These are phyloP conservation scores for Eidolon dupreanum DNA, from an alignment of 2,797 vertebrate genomes.

Conservation along the genomic window DNA sequence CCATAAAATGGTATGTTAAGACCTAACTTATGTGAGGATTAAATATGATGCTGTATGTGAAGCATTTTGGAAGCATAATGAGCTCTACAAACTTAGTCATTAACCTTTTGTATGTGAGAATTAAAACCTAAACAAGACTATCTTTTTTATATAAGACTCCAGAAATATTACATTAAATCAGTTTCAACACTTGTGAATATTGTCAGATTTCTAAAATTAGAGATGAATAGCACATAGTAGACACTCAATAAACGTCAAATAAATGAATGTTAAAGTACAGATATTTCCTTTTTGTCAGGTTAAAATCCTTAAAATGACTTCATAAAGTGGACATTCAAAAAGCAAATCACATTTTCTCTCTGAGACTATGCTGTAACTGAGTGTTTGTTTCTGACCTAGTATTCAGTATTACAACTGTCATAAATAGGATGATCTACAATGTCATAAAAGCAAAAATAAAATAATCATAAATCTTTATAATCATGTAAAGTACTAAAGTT, in stretches of 20 bases:
- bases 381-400: conserved; percentile 3
- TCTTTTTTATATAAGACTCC: background rate
- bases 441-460: conserved; percentile 49
- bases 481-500: background rate
- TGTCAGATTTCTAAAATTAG: conserved; percentile 16
- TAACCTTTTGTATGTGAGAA: background rate
- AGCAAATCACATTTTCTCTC: background rate
- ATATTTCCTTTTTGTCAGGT: background rate
- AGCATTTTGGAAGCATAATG: background rate
- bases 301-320: conserved; percentile 35
- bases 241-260: background rate
- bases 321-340: background rate
- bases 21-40: background rate
- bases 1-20: background rate
- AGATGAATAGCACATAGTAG: background rate
- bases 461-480: conserved; percentile 17
- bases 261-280: background rate
- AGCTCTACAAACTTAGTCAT: background rate
- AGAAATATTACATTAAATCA: background rate
- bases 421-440: background rate
- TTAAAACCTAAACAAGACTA: background rate
- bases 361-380: background rate
- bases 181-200: background rate
- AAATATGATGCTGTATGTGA: background rate
- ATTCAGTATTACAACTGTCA: background rate